Evolutionary conservation across 2,888 invertebrate species (phyloP).

Genomic region (Didymodactylos carnosus): DNA sequence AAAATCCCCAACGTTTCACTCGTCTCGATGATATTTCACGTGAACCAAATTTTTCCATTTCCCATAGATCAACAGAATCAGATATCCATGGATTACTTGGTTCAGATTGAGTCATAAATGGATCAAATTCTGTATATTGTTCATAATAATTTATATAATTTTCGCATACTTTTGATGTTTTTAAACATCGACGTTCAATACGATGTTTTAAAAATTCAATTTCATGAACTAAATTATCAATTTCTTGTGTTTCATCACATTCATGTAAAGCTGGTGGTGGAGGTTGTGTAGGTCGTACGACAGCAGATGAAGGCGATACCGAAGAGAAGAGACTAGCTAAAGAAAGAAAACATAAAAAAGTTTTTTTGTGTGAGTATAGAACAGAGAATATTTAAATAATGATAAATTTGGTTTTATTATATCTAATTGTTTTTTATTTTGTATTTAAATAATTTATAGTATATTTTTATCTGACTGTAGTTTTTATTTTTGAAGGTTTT

Average conservation of each 20-base stretch:
- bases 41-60: conserved; percentile 62
- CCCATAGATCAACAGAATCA: conserved; percentile 89
- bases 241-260: background rate
- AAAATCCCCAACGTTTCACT: conserved; percentile 90
- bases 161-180: conserved; percentile 14
- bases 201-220: conserved; percentile 54
- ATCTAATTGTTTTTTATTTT: too few species aligned
- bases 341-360: too few species aligned
- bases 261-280: background rate
- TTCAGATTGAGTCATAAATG: conserved; percentile 50
- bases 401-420: too few species aligned
- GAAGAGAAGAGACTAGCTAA: too few species aligned
- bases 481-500: too few species aligned
- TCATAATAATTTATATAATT: conserved; percentile 66
- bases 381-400: too few species aligned
- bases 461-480: too few species aligned
- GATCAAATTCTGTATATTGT: conserved; percentile 86
- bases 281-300: background rate
- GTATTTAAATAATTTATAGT: too few species aligned
- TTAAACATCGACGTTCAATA: conserved; percentile 61
- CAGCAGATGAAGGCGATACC: background rate
- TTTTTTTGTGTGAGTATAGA: too few species aligned
- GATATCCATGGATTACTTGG: conserved; percentile 43
- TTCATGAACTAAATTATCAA: conserved; percentile 14
- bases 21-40: conserved; percentile 29